Percentiles rank a stretch among this genome's conserved stretches.
These are phyloP conservation scores for Ptiloglossa arizonensis DNA, from an alignment of 1,140 invertebrate species.

Conservation along the genomic window DNA sequence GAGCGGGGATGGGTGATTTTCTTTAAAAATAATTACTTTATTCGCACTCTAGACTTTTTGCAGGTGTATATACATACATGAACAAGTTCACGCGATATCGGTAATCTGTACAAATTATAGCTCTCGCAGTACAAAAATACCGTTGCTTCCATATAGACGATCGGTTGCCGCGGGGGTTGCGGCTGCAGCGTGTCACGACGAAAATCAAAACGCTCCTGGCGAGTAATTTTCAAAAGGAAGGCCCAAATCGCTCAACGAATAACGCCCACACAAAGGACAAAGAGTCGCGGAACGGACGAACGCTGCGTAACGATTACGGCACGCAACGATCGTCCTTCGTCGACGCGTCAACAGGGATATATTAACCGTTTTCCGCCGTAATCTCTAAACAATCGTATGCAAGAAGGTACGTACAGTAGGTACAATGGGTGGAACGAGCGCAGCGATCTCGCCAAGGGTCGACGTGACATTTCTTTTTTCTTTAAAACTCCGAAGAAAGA, in stretches of 20 bases:
- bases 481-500: too few relatives aligned
- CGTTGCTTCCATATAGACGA: not conserved
- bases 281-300: slow-evolving; percentile 31
- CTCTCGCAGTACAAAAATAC: slow-evolving; percentile 42
- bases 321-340: slow-evolving; percentile 36
- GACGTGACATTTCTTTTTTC: too few relatives aligned
- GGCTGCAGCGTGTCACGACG: not conserved
- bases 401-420: slow-evolving; percentile 32
- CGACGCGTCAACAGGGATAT: slow-evolving; percentile 49
- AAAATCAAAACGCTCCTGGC: slow-evolving; percentile 2
- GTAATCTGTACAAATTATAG: slow-evolving; percentile 60
- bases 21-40: slow-evolving; percentile 64
- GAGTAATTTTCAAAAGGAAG: slow-evolving; percentile 25
- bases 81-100: slow-evolving; percentile 43
- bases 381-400: slow-evolving; percentile 26
- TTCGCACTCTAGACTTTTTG: slow-evolving; percentile 47
- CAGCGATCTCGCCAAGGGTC: too few relatives aligned
- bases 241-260: slow-evolving; percentile 43
- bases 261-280: slow-evolving; percentile 30
- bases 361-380: slow-evolving; percentile 13
- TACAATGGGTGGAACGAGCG: not conserved
- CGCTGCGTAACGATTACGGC: slow-evolving; percentile 14
- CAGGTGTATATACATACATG: slow-evolving; percentile 27
- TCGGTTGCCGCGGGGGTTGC: not conserved
- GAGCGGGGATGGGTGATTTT: not conserved